These are phyloP conservation scores for Paguma larvata DNA, from an alignment of 2,797 vertebrate genomes.

Conservation along the genomic window DNA sequence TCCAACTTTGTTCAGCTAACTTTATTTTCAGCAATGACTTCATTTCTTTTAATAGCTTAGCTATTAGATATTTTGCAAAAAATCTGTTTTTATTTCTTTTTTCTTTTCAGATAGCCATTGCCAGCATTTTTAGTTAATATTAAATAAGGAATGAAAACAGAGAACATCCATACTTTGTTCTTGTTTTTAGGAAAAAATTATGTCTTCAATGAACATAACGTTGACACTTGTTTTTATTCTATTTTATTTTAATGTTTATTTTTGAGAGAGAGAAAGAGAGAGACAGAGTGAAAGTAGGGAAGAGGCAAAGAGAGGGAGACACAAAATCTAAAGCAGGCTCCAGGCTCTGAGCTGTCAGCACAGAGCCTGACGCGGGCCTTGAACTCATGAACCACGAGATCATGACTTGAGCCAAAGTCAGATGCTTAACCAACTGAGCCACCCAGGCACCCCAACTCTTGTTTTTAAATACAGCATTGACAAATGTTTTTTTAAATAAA, in stretches of 20 bases:
- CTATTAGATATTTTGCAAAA: background rate
- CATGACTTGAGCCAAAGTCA: too few species aligned
- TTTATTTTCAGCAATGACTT: slow-evolving; percentile 8
- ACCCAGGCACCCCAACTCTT: background rate
- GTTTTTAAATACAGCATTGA: background rate
- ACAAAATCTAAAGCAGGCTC: too few species aligned
- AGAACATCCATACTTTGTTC: background rate
- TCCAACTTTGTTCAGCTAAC: background rate
- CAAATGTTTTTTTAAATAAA: too few species aligned
- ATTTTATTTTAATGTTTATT: too few species aligned
- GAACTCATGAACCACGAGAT: too few species aligned
- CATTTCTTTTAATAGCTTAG: background rate
- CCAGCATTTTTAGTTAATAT: background rate
- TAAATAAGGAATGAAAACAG: slow-evolving; percentile 22
- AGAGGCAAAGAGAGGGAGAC: too few species aligned
- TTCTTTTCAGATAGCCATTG: slow-evolving; percentile 18
- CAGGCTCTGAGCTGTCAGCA: too few species aligned
- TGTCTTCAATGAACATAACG: background rate
- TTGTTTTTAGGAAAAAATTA: background rate
- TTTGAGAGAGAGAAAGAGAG: too few species aligned
- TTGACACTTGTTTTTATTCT: background rate
- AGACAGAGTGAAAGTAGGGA: too few species aligned
- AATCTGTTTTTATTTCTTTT: slow-evolving; percentile 25
- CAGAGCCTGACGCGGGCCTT: too few species aligned
- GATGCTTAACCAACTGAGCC: too few species aligned